Conservation (phyloP, 1,140 invertebrate species). For the Bactericera cockerelli region DNA sequence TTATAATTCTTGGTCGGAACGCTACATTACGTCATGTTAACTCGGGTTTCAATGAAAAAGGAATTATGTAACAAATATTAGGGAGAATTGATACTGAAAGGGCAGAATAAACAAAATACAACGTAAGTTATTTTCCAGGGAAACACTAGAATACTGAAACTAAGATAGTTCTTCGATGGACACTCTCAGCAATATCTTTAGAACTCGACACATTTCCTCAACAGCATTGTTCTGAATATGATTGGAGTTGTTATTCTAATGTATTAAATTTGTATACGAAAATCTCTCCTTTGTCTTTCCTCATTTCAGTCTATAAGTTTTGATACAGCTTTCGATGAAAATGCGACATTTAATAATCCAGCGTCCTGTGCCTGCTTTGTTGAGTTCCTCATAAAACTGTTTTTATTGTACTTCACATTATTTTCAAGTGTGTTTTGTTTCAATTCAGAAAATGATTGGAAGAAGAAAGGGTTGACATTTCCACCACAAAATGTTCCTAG, state of each 20-base stretch:
- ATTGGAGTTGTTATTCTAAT: conserved; percentile 2
- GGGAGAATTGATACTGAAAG: too few species aligned
- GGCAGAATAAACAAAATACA: too few species aligned
- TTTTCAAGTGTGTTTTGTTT: conserved; percentile 7
- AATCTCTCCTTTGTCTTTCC: conserved; percentile 6
- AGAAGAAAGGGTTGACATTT: conserved; percentile 6
- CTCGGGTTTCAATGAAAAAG: too few species aligned
- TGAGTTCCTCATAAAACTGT: neutral
- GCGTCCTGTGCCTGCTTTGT: neutral
- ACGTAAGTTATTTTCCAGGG: too few species aligned
- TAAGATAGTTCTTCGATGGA: too few species aligned
- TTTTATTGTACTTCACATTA: conserved; percentile 2
- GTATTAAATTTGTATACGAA: conserved; percentile 5
- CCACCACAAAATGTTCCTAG: neutral
- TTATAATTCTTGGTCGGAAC: too few species aligned
- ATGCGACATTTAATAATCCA: conserved; percentile 3
- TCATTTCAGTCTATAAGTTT: conserved; percentile 1
- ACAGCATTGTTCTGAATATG: neutral
- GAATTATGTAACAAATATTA: too few species aligned
- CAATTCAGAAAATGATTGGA: neutral
- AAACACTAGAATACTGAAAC: too few species aligned
- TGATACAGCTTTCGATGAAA: conserved; percentile 1
- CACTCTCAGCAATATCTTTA: too few species aligned
- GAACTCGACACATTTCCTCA: neutral
- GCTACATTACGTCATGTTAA: too few species aligned